These are phyloP conservation scores for Malachius bipustulatus DNA, from an alignment of 2,888 invertebrate species.

Conservation along the genomic window DNA sequence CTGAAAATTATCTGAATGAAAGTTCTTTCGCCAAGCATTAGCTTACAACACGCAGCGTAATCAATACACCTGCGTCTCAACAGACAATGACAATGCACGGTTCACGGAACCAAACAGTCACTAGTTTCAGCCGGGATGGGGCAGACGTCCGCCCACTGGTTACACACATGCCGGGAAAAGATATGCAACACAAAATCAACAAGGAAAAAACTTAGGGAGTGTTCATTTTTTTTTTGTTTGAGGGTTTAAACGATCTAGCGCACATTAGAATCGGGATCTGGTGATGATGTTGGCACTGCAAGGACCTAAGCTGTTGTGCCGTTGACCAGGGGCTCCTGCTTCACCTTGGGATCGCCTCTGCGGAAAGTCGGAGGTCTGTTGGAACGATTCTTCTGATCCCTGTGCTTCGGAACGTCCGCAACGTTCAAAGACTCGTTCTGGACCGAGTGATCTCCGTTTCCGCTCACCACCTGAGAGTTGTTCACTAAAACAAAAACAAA, in stretches of 20 bases:
- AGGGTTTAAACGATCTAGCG: conserved; percentile 22
- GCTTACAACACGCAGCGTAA: too few species aligned
- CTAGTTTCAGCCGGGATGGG: conserved; percentile 33
- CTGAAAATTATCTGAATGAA: conserved; percentile 21
- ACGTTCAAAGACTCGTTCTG: too few species aligned
- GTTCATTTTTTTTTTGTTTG: too few species aligned
- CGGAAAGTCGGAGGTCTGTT: conserved; percentile 32
- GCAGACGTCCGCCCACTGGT: conserved; percentile 32
- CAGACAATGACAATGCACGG: too few species aligned
- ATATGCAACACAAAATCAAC: conserved; percentile 24
- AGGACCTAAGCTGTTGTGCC: conserved; percentile 44
- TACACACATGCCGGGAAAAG: conserved; percentile 25
- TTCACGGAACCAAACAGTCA: conserved; percentile 37
- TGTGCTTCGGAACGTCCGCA: conserved; percentile 22
- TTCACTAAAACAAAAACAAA: conserved; percentile 23
- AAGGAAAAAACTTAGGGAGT: conserved; percentile 20
- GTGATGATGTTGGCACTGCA: conserved; percentile 10
- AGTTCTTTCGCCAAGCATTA: conserved; percentile 24
- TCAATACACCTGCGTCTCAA: conserved; percentile 12
- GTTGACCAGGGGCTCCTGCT: conserved; percentile 55
- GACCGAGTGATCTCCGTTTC: not conserved
- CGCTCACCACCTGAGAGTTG: conserved; percentile 15
- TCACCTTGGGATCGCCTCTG: conserved; percentile 39
- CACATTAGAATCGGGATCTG: conserved; percentile 17
- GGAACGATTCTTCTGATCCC: conserved; percentile 29